Conservation (phyloP, 2,113 vertebrate genomes). For the Melanerpes formicivorus region DNA sequence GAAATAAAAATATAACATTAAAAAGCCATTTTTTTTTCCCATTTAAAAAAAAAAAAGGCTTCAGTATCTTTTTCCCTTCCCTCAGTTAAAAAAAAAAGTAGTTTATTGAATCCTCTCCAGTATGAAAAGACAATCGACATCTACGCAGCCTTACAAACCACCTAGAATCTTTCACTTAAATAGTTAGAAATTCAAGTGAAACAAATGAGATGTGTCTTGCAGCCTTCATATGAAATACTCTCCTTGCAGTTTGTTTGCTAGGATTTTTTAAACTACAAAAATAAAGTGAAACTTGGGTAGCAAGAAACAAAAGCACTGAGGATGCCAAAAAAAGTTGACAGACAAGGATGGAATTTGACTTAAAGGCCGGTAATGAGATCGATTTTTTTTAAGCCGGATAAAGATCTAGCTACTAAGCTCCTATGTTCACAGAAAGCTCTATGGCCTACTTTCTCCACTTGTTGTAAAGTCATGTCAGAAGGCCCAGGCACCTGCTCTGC, state of each 20-base stretch:
- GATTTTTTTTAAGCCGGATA: background rate
- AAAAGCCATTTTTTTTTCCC: background rate
- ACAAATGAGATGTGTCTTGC: background rate
- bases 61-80: background rate
- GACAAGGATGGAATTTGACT: background rate
- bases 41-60: background rate
- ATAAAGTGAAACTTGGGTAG: background rate
- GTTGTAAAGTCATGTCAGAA: background rate
- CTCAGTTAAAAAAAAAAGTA: background rate
- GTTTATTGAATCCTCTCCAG: background rate
- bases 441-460: background rate
- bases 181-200: background rate
- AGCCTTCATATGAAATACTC: accelerated
- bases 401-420: conserved; percentile 4
- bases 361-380: background rate
- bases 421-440: background rate
- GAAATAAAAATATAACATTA: background rate
- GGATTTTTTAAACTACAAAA: background rate
- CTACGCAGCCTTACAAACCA: background rate
- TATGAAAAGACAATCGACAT: background rate
- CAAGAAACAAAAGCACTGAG: background rate
- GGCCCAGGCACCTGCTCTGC: background rate
- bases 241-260: background rate
- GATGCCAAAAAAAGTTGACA: background rate
- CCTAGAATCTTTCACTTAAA: background rate